Base-by-base conservation (phyloP, 2,113 vertebrate genomes). In the Leptobrachium leishanense region DNA sequence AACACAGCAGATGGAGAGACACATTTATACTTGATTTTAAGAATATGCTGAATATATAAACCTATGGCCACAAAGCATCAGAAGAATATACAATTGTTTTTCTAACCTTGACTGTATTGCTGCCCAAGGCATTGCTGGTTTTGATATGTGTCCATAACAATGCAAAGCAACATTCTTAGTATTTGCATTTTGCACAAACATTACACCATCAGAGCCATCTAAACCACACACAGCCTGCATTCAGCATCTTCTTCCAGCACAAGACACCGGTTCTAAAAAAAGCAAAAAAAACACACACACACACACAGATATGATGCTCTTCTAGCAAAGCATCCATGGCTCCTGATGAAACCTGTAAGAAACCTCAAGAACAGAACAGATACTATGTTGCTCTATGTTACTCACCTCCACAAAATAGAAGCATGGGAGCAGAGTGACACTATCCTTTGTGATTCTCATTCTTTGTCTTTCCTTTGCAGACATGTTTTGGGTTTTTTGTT, bases 321-420 rank as follows among this genome's bases (percentile, higher is more conserved):
- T 59, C 55, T 3, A 11, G 8, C 13, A 20, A 74, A n/a, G 57
- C 55, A 74, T 12, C 10, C 55, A 62, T 42, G 1, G 13, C n/a
- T 44, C 15, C 59, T 1, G 1, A 12, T 15, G 13, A 59, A 12
- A 59, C 1, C 10, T 59, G 13, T 5, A 57, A 57, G 3, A 46
- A 8, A 46, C 3, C 3, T 46, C 8, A 46, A 46, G 8, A 62
- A 39, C 44, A 11, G 41, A 2, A 66, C 7, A 2, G 64, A 39
- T 75, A 75, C 41, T 3, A 66, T 67, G 10, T 46, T 11, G 7
- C 4, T n/a, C 55, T 67, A 39, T 71, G 10, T 55, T 79, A 90
- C 96, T 91, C 86, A 99, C 97, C 97, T 99, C 97, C 2, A 98
- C 96, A 81, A 99, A 99, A 87, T 99, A 99, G 88, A 99, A 99